These are phyloP conservation scores for Diarsia rubi DNA, from an alignment of 2,888 invertebrate species.

Conservation along the genomic window DNA sequence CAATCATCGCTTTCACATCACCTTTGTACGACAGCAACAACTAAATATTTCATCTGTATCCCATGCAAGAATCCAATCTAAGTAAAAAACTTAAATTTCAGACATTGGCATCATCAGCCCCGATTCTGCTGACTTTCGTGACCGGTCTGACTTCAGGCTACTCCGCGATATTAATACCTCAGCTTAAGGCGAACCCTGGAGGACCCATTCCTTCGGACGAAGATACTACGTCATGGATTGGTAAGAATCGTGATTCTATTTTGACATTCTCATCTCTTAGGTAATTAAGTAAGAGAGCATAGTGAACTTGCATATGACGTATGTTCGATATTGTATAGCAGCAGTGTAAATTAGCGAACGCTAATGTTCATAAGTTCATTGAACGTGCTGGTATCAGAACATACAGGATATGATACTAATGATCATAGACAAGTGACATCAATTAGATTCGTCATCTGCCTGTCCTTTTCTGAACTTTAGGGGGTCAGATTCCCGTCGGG, in stretches of 20 bases:
- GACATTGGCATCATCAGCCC: slow-evolving; percentile 90
- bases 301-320: background rate
- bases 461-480: background rate
- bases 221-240: slow-evolving; percentile 92
- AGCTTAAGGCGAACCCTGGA: slow-evolving; percentile 85
- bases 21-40: too few relatives aligned
- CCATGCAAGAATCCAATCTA: slow-evolving; percentile 4
- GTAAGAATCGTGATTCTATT: slow-evolving; percentile 64
- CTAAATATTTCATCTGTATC: too few relatives aligned
- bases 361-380: background rate
- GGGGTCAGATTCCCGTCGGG: too few relatives aligned
- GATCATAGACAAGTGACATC: background rate
- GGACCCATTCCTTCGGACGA: slow-evolving; percentile 85
- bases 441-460: background rate
- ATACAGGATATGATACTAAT: background rate
- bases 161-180: slow-evolving; percentile 92
- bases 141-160: slow-evolving; percentile 92
- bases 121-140: slow-evolving; percentile 90
- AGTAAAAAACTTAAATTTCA: slow-evolving; percentile 74
- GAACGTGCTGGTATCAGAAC: background rate
- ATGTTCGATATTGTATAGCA: background rate
- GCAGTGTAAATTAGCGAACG: background rate
- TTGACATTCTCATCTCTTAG: background rate
- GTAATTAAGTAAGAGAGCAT: background rate
- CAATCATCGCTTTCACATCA: too few relatives aligned